These are phyloP conservation scores for Troilus luridus DNA, from an alignment of 2,888 invertebrate species.

Conservation along the genomic window DNA sequence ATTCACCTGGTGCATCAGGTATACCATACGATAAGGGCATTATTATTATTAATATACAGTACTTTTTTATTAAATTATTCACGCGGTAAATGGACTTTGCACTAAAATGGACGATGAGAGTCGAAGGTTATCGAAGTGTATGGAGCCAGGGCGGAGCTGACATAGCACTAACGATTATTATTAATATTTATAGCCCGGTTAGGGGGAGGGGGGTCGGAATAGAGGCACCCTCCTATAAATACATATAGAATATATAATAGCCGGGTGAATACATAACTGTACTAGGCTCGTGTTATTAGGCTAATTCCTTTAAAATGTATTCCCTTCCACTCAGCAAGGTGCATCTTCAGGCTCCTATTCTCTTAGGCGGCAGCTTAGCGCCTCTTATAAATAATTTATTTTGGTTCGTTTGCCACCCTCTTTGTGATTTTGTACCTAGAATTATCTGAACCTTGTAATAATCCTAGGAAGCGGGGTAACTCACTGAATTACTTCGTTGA, in stretches of 20 bases:
- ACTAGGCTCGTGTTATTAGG: slow-evolving; percentile 12
- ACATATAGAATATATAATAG: slow-evolving; percentile 45
- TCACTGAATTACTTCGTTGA: no score
- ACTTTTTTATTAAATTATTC: background rate
- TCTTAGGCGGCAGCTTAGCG: background rate
- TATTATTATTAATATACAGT: no score
- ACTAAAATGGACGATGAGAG: background rate
- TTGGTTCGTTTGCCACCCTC: background rate
- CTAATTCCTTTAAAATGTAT: slow-evolving; percentile 48
- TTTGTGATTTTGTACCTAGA: no score
- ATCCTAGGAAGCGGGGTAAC: no score
- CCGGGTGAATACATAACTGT: slow-evolving; percentile 42
- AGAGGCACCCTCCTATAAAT: background rate
- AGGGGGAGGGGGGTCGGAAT: background rate
- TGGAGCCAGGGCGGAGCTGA: background rate
- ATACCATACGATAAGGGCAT: background rate
- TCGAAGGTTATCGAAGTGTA: background rate
- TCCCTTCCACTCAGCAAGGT: background rate
- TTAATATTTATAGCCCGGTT: slow-evolving; percentile 21
- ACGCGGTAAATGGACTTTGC: background rate
- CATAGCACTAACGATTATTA: slow-evolving; percentile 39
- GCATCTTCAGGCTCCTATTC: background rate
- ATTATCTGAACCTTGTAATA: no score
- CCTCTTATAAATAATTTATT: slow-evolving; percentile 4
- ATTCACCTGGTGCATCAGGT: background rate